These are phyloP conservation scores for Bombus superbus DNA, from an alignment of 1,140 invertebrate genomes.

Conservation along the genomic window DNA sequence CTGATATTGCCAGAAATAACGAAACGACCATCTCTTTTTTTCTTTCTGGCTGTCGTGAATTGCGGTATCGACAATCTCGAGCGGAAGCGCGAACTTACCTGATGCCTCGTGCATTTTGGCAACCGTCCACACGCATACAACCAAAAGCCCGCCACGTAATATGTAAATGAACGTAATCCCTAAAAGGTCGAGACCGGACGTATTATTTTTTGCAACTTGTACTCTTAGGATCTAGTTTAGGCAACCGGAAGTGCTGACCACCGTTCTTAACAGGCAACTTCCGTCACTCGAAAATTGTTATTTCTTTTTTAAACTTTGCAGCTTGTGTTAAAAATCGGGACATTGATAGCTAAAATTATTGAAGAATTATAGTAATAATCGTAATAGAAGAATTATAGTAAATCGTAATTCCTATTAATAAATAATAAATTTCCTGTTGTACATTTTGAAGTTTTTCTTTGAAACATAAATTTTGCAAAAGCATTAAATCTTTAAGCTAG, in stretches of 20 bases:
- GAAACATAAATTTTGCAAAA: background rate
- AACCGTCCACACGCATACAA: slow-evolving; percentile 28
- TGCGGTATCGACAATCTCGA: slow-evolving; percentile 47
- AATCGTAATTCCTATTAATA: background rate
- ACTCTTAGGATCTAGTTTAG: background rate
- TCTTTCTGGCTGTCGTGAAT: slow-evolving; percentile 21
- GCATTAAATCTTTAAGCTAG: too few relatives aligned
- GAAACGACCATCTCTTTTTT: slow-evolving; percentile 14
- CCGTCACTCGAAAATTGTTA: background rate
- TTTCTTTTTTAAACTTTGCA: background rate
- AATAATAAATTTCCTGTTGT: too few relatives aligned
- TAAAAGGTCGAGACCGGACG: slow-evolving; percentile 35
- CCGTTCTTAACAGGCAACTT: background rate
- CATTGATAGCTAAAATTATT: too few relatives aligned
- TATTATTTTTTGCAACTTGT: background rate
- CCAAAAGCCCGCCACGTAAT: slow-evolving; percentile 9
- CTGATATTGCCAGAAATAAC: slow-evolving; percentile 16
- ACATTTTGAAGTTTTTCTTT: background rate
- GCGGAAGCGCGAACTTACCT: slow-evolving; percentile 20
- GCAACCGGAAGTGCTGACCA: slow-evolving; percentile 2
- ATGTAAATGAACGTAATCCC: slow-evolving; percentile 52
- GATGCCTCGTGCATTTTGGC: slow-evolving; percentile 32
- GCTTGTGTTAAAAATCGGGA: background rate
- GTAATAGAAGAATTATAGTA: background rate
- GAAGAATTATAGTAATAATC: too few relatives aligned